phyloP scores from a whole-genome alignment of 2,888 invertebrate genomes.

The Sinohyriopsis cumingii region DNA sequence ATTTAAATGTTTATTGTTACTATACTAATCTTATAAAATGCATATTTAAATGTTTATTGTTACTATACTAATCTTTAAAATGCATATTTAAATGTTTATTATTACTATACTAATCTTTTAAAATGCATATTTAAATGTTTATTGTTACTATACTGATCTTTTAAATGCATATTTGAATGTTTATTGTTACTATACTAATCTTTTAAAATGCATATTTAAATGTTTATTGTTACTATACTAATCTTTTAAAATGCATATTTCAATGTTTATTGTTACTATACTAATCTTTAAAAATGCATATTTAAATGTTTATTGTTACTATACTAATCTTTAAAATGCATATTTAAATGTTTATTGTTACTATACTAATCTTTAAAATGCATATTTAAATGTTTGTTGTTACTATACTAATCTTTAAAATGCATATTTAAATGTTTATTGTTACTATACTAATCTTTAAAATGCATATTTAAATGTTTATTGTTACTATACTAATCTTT shows the following conservation, averaged over 20 bases:
- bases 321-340: background rate
- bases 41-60: background rate
- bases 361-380: background rate
- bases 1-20: background rate
- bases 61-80: constrained; percentile 1
- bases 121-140: background rate
- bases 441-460: background rate
- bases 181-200: background rate
- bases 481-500: background rate
- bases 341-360: background rate
- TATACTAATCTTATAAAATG: background rate
- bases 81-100: background rate
- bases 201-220: background rate
- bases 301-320: background rate
- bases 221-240: background rate
- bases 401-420: constrained; percentile 1
- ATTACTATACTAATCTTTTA: background rate
- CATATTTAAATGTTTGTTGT: background rate
- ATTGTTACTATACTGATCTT: background rate
- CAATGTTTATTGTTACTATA: background rate
- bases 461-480: background rate
- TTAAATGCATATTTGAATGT: background rate
- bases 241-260: constrained; percentile 1
- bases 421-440: background rate
- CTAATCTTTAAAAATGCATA: background rate